phyloP scores from a whole-genome alignment of 2,888 invertebrate species.

The Pteria penguin region DNA sequence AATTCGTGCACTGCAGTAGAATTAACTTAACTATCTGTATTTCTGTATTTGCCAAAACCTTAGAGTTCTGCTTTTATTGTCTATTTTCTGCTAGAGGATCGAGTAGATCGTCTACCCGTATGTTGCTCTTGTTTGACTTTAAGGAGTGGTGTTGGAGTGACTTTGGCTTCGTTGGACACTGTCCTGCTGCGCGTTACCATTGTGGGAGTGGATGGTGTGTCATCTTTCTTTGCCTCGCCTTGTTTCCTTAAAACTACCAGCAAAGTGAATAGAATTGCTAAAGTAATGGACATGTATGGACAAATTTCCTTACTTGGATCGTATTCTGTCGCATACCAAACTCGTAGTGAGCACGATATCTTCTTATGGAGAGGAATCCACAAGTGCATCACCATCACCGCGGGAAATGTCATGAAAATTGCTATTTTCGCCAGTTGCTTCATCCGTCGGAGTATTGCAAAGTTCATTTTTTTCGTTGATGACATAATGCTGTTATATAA shows the following conservation, averaged over 20 bases:
- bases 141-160: too few species aligned
- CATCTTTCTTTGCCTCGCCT: neutral
- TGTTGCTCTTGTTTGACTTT: neutral
- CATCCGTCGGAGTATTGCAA: neutral
- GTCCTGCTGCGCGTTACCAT: neutral
- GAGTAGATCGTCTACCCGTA: neutral
- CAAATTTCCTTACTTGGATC: slow-evolving; percentile 27
- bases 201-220: neutral
- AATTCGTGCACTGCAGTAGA: too few species aligned
- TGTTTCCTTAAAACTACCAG: slow-evolving; percentile 20
- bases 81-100: neutral
- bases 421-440: slow-evolving; percentile 18
- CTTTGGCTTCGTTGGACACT: neutral
- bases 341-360: slow-evolving; percentile 10
- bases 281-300: slow-evolving; percentile 28
- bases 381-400: slow-evolving; percentile 23
- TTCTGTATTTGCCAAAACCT: neutral
- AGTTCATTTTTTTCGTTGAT: neutral
- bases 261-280: slow-evolving; percentile 26
- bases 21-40: neutral
- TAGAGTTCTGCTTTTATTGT: too few species aligned
- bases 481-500: slow-evolving; percentile 6
- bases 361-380: slow-evolving; percentile 32
- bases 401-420: slow-evolving; percentile 23
- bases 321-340: slow-evolving; percentile 13